A percentile compares a stretch with the other conserved stretches of the same genome.
These are phyloP conservation scores for Epizoanthus illoricatus DNA, from an alignment of 92 coral and sea anemone species.

Conservation along the genomic window DNA sequence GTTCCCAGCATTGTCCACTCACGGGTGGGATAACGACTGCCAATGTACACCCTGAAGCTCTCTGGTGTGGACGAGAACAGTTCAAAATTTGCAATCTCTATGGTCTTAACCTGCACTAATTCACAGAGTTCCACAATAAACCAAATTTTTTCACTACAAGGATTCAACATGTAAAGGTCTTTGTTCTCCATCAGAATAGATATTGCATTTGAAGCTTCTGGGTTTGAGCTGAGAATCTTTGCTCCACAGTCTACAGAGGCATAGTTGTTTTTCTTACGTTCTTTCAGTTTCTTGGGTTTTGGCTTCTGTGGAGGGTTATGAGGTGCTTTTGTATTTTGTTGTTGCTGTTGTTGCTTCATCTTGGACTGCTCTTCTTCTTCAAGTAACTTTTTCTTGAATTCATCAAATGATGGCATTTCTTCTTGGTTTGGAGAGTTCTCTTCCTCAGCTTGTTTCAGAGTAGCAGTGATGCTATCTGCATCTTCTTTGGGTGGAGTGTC, in stretches of 20 bases:
- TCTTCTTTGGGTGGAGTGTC: slow-evolving; percentile 38
- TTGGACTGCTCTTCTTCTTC: slow-evolving; percentile 90
- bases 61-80: slow-evolving; percentile 93
- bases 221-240: slow-evolving; percentile 73
- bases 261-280: slow-evolving; percentile 89
- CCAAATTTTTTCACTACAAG: slow-evolving; percentile 95
- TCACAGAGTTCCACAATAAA: slow-evolving; percentile 96
- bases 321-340: slow-evolving; percentile 44
- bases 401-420: slow-evolving; percentile 99
- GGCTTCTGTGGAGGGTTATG: slow-evolving; percentile 47
- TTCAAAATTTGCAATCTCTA: slow-evolving; percentile 96
- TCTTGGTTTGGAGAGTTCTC: slow-evolving; percentile 66
- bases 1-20: slow-evolving; percentile 97
- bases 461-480: slow-evolving; percentile 72
- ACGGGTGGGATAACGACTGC: slow-evolving; percentile 92
- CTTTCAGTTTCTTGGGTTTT: slow-evolving; percentile 72
- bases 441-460: slow-evolving; percentile 78
- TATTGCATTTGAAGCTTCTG: slow-evolving; percentile 76
- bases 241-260: slow-evolving; percentile 99
- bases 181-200: slow-evolving; percentile 85
- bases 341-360: slow-evolving; percentile 54
- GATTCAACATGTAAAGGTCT: slow-evolving; percentile 94
- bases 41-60: slow-evolving; percentile 86
- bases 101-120: slow-evolving; percentile 78
- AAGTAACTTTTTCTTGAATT: slow-evolving; percentile 81